Conservation (phyloP, 2,113 vertebrate genomes). For the Pollimyrus isidori region DNA sequence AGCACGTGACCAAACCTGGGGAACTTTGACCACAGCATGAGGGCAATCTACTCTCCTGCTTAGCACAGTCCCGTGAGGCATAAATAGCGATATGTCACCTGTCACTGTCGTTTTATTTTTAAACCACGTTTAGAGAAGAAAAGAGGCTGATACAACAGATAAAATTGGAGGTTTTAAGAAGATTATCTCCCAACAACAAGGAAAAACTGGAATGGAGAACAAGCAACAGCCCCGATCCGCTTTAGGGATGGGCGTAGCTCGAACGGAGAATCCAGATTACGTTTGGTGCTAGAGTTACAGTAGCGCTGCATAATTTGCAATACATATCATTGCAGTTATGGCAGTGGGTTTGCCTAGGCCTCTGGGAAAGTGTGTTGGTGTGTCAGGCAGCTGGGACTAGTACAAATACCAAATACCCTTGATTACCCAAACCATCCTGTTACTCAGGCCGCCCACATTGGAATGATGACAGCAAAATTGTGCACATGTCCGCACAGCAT, state of each 20-base stretch:
- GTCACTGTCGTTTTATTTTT: neutral
- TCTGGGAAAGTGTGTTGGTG: neutral
- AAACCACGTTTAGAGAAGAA: neutral
- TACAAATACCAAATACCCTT: neutral
- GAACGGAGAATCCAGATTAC: neutral
- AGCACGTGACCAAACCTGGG: neutral
- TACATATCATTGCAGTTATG: neutral
- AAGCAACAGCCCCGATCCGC: neutral
- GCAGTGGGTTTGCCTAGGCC: neutral
- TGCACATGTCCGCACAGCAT: neutral
- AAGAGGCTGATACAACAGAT: neutral
- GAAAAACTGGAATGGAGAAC: neutral
- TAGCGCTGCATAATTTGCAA: neutral
- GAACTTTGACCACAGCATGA: neutral
- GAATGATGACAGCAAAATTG: neutral
- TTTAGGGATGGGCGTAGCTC: neutral
- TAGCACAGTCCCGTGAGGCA: neutral
- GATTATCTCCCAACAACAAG: neutral
- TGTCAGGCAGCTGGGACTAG: neutral
- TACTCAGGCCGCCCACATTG: neutral
- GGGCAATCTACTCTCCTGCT: neutral
- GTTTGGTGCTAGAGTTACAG: neutral
- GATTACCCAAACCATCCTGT: neutral
- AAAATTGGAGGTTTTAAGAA: neutral
- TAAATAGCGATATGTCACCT: neutral